Evolutionary conservation across 2,888 invertebrate species (phyloP).

Genomic region (Anagyrus pseudococci): DNA sequence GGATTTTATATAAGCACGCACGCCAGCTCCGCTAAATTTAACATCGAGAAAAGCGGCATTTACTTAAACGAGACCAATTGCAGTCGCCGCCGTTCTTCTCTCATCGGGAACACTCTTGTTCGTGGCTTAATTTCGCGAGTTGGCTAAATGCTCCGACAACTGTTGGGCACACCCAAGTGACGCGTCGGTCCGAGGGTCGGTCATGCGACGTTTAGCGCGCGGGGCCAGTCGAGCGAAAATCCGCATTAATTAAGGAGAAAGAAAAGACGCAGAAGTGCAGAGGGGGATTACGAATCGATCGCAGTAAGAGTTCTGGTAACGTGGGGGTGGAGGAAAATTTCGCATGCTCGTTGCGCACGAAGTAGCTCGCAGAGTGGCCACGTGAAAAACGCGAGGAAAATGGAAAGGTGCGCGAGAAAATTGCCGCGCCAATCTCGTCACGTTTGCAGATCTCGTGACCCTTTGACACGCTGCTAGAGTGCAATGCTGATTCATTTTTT

Average conservation of each 20-base stretch:
- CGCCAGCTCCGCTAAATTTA: too few relatives aligned
- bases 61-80: neutral
- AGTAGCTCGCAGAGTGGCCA: slow-evolving; percentile 34
- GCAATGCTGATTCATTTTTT: too few relatives aligned
- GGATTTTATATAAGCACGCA: neutral
- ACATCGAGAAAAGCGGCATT: too few relatives aligned
- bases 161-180: neutral
- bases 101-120: neutral
- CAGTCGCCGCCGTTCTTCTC: too few relatives aligned
- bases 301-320: neutral
- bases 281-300: neutral
- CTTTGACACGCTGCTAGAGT: too few relatives aligned
- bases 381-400: neutral
- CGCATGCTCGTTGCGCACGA: neutral
- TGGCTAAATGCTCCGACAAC: too few relatives aligned
- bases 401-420: neutral
- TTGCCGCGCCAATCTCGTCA: too few relatives aligned
- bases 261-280: slow-evolving; percentile 31
- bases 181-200: neutral
- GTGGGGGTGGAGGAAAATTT: neutral
- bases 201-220: too few relatives aligned
- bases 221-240: neutral
- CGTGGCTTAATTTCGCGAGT: too few relatives aligned
- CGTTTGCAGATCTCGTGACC: too few relatives aligned
- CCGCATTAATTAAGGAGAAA: slow-evolving; percentile 9